A percentile compares a stretch with the other conserved stretches of the same genome.
phyloP scores from a whole-genome alignment of 2,888 invertebrate species.

The Taphrorychus bicolor region DNA sequence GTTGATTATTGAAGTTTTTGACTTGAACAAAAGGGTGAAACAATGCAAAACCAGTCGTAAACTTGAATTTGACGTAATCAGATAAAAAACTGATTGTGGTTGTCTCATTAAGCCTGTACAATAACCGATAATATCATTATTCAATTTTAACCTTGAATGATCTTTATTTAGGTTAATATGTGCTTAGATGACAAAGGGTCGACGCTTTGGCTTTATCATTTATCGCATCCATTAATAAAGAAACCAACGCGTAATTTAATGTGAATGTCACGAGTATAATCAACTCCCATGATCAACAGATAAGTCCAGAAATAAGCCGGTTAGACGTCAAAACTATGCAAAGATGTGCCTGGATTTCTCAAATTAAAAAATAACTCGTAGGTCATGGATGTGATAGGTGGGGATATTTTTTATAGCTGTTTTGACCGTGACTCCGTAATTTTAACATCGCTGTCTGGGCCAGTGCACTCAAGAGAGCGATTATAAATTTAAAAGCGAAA shows the following conservation, averaged over 20 bases:
- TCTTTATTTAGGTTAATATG: conserved; percentile 9
- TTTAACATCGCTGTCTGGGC: conserved; percentile 40
- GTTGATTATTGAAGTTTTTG: neutral
- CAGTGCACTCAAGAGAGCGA: conserved; percentile 35
- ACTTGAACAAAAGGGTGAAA: neutral
- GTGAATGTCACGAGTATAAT: neutral
- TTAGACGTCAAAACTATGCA: conserved; percentile 4
- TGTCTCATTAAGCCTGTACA: too few species aligned
- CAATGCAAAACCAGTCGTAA: too few species aligned
- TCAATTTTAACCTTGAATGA: conserved; percentile 14
- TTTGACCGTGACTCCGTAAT: conserved; percentile 38
- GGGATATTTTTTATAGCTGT: conserved; percentile 36
- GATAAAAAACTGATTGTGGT: too few species aligned
- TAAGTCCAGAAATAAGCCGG: conserved; percentile 5
- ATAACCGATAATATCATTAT: conserved; percentile 11
- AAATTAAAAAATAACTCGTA: conserved; percentile 29
- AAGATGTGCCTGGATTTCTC: conserved; percentile 12
- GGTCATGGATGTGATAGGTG: conserved; percentile 32
- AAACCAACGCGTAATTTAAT: neutral
- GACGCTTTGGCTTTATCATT: neutral
- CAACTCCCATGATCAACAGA: neutral
- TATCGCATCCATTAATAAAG: neutral
- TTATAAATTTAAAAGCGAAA: conserved; percentile 40
- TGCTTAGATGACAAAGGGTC: neutral
- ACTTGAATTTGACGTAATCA: too few species aligned